Base-by-base conservation (phyloP, 2,888 invertebrate species). In the Linyphia triangularis region DNA sequence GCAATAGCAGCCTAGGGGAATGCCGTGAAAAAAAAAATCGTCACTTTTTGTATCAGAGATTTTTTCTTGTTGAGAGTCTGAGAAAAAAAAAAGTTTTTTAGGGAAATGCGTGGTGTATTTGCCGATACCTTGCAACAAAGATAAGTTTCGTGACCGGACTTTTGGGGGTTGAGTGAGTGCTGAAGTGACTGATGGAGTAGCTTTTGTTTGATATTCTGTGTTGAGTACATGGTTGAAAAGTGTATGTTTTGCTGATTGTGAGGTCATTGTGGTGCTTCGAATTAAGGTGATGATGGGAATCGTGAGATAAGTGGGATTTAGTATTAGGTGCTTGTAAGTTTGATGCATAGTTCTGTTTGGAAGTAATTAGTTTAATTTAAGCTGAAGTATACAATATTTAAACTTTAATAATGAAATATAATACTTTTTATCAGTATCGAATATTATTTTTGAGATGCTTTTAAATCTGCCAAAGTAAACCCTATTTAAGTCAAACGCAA, bases 91-190 rank as follows among this genome's bases (percentile, higher is more conserved):
- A 69, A 24, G 33, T 85, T 75, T 85, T 65, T 85, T 77, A 67
- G 28, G 40, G 69, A 69, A 85, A 67, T 59, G 69, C 77, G 84
- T 77, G 84, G 73, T 59, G 67, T 69, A 85, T 85, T 85, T 77
- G 57, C 69, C 77, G 84, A 85, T 77, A 77, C 67, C 67, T 85
- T 77, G 69, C 75, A 73, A 85, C 84, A 85, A 85, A 75, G 84
- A 84, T 75, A 61, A 59, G 57, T 33, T 65, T 69, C 84, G 84
- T 85, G 84, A 85, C 75, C 37, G 33, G 84, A 67, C 33, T 85
- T 51, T 28, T 10, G 30, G 43, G 26, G 43, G 57, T 10, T 19
- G 33, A 37, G 51, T 13, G 16, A 37, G 28, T 19, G 79, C 33
- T 59, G 37, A 61, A 40, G 82, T 43, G 82, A 70, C 72, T 1